These are phyloP conservation scores for Marcusenius ussheri DNA, from an alignment of 2,113 vertebrate genomes.

Conservation along the genomic window DNA sequence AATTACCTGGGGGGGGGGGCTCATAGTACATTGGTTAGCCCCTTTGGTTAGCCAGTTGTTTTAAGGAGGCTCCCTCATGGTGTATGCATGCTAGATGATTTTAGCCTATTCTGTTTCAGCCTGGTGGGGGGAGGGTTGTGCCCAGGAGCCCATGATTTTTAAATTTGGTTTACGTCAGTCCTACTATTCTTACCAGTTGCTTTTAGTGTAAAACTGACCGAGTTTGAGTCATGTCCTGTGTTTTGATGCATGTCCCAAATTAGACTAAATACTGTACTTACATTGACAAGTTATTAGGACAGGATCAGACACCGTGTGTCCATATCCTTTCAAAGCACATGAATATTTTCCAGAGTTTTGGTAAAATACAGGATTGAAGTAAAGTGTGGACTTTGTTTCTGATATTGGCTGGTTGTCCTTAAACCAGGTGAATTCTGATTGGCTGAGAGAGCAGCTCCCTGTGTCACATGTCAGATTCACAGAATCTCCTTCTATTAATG, in stretches of 20 bases:
- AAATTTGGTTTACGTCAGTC: neutral
- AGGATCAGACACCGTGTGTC: neutral
- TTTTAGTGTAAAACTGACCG: neutral
- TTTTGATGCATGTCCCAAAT: neutral
- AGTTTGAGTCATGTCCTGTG: neutral
- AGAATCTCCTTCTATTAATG: neutral
- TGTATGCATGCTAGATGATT: neutral
- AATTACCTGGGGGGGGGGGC: too few species aligned
- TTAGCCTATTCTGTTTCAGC: neutral
- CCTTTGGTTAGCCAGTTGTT: neutral
- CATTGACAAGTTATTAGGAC: neutral
- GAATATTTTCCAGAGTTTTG: neutral
- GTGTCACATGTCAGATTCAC: neutral
- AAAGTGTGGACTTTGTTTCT: neutral
- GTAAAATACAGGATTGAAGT: neutral
- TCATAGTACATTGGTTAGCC: neutral
- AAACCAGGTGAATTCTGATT: too few species aligned
- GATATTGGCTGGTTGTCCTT: neutral
- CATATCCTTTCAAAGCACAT: neutral
- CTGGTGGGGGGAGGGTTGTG: neutral
- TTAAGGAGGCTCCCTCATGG: neutral
- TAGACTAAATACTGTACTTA: neutral
- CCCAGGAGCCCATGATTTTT: neutral
- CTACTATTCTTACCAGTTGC: neutral
- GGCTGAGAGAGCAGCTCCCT: neutral